Conservation (phyloP, 2,113 vertebrate species). For the Beaufortia kweichowensis region DNA sequence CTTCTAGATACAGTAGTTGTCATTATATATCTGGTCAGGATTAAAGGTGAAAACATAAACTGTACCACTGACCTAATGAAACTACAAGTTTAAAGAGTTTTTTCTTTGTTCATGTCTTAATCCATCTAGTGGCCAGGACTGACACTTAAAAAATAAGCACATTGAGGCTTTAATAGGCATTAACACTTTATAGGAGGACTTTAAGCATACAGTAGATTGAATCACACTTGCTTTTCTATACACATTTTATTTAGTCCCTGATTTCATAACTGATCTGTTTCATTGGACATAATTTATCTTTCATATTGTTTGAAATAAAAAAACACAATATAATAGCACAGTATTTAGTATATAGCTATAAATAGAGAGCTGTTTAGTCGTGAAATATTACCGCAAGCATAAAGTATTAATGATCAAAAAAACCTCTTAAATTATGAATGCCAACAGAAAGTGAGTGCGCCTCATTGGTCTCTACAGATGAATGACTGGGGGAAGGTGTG, state of each 20-base stretch:
- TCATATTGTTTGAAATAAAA: background rate
- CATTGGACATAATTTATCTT: background rate
- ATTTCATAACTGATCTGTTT: background rate
- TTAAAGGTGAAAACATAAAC: no score
- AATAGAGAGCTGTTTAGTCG: background rate
- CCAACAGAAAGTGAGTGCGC: background rate
- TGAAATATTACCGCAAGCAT: conserved; percentile 19
- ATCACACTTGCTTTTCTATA: background rate
- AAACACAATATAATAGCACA: no score
- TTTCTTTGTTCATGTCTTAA: no score
- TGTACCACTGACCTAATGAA: no score
- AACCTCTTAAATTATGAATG: conserved; percentile 15
- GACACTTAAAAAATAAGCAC: no score
- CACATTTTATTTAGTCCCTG: background rate
- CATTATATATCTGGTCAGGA: no score
- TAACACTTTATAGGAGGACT: background rate
- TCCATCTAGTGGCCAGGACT: no score
- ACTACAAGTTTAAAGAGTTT: no score
- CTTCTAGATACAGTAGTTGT: no score
- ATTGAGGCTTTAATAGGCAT: background rate
- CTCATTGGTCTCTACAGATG: background rate
- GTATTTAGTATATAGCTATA: background rate
- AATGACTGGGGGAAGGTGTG: background rate
- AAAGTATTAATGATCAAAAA: conserved; percentile 33
- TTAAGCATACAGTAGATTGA: background rate